These are phyloP conservation scores for Phataginus tetradactyla DNA, from an alignment of 2,797 vertebrate genomes.

Conservation along the genomic window DNA sequence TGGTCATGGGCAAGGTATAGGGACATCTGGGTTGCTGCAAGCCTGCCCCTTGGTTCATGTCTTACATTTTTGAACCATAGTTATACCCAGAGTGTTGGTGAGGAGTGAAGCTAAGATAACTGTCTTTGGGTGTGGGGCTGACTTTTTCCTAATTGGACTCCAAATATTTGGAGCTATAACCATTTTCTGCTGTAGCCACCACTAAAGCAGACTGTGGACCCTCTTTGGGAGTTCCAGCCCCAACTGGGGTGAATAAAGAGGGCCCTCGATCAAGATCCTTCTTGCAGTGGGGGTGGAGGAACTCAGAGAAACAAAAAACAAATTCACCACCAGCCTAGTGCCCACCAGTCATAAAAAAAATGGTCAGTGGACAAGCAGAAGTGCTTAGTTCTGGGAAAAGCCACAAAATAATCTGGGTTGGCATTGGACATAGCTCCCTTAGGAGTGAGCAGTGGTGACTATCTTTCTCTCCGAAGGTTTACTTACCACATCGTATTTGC, in stretches of 20 bases:
- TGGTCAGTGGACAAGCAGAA: neutral
- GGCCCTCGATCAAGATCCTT: neutral
- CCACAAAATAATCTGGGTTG: neutral
- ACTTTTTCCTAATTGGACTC: constrained; percentile 1
- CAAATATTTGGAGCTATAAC: neutral
- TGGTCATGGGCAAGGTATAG: neutral
- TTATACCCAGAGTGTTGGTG: neutral
- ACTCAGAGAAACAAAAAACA: neutral
- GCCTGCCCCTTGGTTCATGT: neutral
- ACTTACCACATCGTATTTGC: neutral
- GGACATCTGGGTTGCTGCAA: neutral
- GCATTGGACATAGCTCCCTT: neutral
- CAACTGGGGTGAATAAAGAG: accelerated
- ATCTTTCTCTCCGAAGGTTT: neutral
- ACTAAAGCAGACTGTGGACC: neutral
- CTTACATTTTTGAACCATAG: neutral
- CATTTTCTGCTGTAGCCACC: neutral
- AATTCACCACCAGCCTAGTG: neutral
- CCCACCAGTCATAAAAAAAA: neutral
- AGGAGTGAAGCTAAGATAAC: neutral
- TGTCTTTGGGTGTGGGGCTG: neutral
- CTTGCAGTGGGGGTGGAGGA: neutral
- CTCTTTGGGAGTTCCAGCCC: neutral
- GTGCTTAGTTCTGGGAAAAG: neutral
- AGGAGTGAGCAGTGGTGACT: neutral